phyloP scores from a whole-genome alignment of 2,113 vertebrate species.

The Nyctibius bracteatus region DNA sequence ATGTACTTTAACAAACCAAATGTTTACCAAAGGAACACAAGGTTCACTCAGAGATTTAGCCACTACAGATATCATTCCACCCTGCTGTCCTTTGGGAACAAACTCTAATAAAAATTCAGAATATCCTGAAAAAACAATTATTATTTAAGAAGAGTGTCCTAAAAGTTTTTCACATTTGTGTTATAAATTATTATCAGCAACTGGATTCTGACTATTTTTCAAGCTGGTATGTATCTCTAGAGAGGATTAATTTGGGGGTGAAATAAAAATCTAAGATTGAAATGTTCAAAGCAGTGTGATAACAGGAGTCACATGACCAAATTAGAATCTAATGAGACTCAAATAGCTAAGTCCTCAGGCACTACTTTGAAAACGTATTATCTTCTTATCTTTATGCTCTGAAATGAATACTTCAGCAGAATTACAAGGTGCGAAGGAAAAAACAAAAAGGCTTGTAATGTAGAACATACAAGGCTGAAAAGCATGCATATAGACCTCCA shows the following conservation, averaged over 20 bases:
- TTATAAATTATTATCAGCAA: not conserved
- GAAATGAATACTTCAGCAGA: constrained; percentile 43
- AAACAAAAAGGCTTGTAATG: constrained; percentile 8
- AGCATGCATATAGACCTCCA: not conserved
- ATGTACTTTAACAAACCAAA: not conserved
- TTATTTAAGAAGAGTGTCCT: not conserved
- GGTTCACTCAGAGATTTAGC: not conserved
- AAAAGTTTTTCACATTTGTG: not conserved
- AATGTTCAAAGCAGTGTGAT: constrained; percentile 27
- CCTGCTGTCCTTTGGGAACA: not conserved
- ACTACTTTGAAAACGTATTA: constrained; percentile 33
- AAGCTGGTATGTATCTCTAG: not conserved
- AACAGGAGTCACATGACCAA: constrained; percentile 36
- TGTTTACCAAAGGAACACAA: not conserved
- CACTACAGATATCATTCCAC: not conserved
- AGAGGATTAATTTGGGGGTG: not conserved
- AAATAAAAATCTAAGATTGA: constrained; percentile 35
- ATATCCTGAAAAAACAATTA: not conserved
- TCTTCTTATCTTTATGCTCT: constrained; percentile 43
- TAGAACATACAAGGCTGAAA: not conserved
- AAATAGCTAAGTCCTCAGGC: constrained; percentile 36
- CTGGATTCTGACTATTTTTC: not conserved
- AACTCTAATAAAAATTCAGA: not conserved
- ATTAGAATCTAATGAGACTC: constrained; percentile 47
- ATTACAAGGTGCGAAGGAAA: constrained; percentile 46